Evolutionary conservation across 2,797 vertebrate species (phyloP).

Genomic region (Acridotheres tristis): DNA sequence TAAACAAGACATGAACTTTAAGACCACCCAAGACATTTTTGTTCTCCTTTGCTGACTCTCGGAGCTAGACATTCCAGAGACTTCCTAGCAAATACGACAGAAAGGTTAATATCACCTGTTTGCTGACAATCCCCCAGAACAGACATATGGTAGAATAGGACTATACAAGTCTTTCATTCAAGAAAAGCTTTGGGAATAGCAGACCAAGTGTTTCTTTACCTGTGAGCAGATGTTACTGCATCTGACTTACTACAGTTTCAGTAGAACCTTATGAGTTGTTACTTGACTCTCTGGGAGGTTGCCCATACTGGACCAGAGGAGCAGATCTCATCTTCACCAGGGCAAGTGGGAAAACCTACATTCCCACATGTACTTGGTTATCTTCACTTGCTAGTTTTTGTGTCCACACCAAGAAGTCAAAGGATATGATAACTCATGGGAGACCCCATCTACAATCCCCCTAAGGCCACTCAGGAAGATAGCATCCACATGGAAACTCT

Average conservation of each 20-base stretch:
- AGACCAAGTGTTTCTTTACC: not conserved
- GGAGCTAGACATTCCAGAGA: not conserved
- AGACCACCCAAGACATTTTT: not conserved
- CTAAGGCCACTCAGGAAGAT: not conserved
- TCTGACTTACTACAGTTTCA: not conserved
- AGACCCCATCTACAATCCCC: not conserved
- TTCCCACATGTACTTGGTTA: not conserved
- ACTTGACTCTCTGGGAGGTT: not conserved
- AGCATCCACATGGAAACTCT: not conserved
- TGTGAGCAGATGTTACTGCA: not conserved
- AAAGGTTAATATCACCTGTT: not conserved
- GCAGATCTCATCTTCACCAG: not conserved
- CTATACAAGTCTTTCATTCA: not conserved
- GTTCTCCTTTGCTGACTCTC: not conserved
- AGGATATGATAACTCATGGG: not conserved
- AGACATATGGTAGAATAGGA: not conserved
- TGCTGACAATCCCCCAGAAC: not conserved
- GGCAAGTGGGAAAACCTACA: not conserved
- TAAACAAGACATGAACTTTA: not conserved
- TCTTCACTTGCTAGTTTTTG: not conserved
- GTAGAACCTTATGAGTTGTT: not conserved
- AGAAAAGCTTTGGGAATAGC: not conserved
- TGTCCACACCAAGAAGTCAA: not conserved
- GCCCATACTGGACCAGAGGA: not conserved
- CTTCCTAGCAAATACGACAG: not conserved